A percentile compares a stretch with the other conserved stretches of the same genome.
phyloP scores from a whole-genome alignment of 2,113 vertebrate species.

The Sphaerodactylus townsendi region DNA sequence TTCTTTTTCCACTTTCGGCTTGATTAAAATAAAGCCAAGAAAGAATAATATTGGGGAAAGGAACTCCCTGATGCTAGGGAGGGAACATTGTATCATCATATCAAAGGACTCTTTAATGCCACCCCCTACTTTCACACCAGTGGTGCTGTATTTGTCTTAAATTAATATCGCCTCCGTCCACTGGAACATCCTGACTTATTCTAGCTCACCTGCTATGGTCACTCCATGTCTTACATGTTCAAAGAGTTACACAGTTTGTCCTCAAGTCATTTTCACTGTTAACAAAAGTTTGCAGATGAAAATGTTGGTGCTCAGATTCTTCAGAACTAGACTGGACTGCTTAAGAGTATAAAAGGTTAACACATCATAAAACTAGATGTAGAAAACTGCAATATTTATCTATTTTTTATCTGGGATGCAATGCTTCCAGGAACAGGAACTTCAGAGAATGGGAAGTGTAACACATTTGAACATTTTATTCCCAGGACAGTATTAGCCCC shows the following conservation, averaged over 20 bases:
- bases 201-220: conserved; percentile 67
- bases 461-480: too few species aligned
- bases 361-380: not conserved
- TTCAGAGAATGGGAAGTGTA: too few species aligned
- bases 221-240: conserved; percentile 51
- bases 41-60: conserved; percentile 56
- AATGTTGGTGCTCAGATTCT: not conserved
- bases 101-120: conserved; percentile 62
- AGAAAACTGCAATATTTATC: not conserved
- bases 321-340: not conserved
- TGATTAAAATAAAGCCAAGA: conserved; percentile 70
- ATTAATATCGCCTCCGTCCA: not conserved
- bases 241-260: conserved; percentile 55
- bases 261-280: not conserved
- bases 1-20: conserved; percentile 67
- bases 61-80: conserved; percentile 58
- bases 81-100: conserved; percentile 48
- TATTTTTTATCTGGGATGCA: not conserved
- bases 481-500: too few species aligned
- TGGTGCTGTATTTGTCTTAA: conserved; percentile 31
- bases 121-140: conserved; percentile 39
- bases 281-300: conserved; percentile 21
- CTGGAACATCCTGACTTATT: conserved; percentile 42
- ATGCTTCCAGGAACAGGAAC: not conserved
- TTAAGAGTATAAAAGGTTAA: not conserved